Base-by-base conservation (phyloP, 92 coral and sea anemone species). In the Epizoanthus scotinus region DNA sequence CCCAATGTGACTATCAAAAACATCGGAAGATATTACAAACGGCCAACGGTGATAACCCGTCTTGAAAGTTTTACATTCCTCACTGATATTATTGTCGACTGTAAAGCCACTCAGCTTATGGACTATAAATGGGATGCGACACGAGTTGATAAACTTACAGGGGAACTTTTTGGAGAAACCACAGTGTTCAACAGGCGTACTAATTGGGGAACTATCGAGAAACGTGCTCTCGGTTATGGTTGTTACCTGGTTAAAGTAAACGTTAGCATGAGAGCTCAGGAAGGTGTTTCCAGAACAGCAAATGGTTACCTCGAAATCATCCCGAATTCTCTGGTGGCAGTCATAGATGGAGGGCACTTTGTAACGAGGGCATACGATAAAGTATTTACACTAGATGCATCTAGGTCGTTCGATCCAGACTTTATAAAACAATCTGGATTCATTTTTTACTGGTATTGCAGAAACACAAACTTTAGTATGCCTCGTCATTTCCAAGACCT, bases 251-350 rank as follows among this genome's bases (percentile, higher is more conserved):
- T 89, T 6, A 70, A 78, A 12, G 74, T 69, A 44, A 83, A 74
- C 21, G 87, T 88, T 18, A 78, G 82, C 34, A 88, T 88, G 91
- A 74, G 83, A 58, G 86, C 62, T 36, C 91, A 88, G 50, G 71
- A 26, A 24, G 91, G 82, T 0, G 81, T 88, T 3, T 88, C 69
- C 52, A 79, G 83, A 18, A 17, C 56, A 17, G 86, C 58, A 22
- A 77, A 78, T 26, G 90, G 87, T 8, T 86, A 79, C 62, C 22
- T 89, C 2, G 63, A 83, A 64, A 75, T 89, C 9, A 50, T 70
- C 1, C 85, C 87, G 3, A 83, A 83, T 24, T 87, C 90, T 20
- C 70, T 89, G 64, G 70, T 36, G 6, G 79, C 72, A 8, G 57
- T 82, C 15, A 89, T 89, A 21, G 34, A 26, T 22, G 71, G 84